Base-by-base conservation (phyloP, 2,113 vertebrate species). In the Anseranas semipalmata region DNA sequence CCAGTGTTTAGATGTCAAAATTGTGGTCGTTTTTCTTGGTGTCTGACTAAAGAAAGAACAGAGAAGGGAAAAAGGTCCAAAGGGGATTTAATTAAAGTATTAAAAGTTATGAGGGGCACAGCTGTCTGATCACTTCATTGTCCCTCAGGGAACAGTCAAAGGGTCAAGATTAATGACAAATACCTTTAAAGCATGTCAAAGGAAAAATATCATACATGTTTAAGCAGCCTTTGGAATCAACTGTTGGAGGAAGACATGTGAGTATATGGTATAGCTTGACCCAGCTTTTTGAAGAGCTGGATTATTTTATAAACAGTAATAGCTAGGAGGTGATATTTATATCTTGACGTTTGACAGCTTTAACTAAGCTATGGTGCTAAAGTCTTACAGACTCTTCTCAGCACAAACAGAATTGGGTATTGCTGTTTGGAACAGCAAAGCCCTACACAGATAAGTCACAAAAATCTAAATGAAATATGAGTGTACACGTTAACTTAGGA, bases 41-140 rank as follows among this genome's bases (percentile, higher is more conserved):
- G 93, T 74, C 87, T 93, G 95, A 90, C 95, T 95, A 80, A 96
- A 96, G 94, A 94, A 91, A 95, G 90, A 96, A 93, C 12, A 37
- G 90, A 92, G 62, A 39, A 78, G 43, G 41, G 7, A 32, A 41
- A 75, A 94, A 91, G 94, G 86, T 97, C 95, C 77, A 96, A 92
- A 89, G 96, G 95, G 94, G 95, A 95, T 96, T 95, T 96, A 96
- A 95, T 96, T 95, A 93, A 97, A 96, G 92, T 27, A 96, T 97
- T 93, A 95, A 65, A 95, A 95, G 96, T 92, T 85, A 96, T 74
- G 94, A 95, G 93, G 95, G 95, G 81, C 81, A 95, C 94, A 97
- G 96, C 95, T 96, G 96, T 89, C 93, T 96, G 91, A 93, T 96
- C 91, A 83, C 84, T 96, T 96, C 95, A 92, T 92, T 89, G 91